Conservation (phyloP, 1,140 invertebrate genomes). For the Diachasmimorpha longicaudata region DNA sequence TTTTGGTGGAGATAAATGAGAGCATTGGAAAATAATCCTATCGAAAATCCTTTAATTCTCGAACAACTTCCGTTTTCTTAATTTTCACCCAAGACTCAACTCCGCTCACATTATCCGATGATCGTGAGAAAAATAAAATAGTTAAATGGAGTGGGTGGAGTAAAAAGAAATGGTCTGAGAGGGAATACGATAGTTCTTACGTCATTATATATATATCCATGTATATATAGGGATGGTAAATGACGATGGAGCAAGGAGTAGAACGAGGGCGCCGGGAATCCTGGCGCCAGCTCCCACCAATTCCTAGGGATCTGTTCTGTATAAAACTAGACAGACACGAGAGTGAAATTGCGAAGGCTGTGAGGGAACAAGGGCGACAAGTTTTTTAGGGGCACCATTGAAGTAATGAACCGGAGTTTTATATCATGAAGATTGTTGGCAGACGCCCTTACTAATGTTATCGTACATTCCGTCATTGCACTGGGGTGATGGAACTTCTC, state of each 20-base stretch:
- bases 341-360: neutral
- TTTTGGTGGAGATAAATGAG: too few relatives aligned
- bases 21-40: too few relatives aligned
- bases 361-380: neutral
- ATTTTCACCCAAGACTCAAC: neutral
- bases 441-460: neutral
- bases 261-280: constrained; percentile 45
- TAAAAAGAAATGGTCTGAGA: neutral
- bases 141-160: neutral
- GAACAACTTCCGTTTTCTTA: neutral
- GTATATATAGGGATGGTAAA: constrained; percentile 53
- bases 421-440: neutral
- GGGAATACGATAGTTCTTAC: neutral
- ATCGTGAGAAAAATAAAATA: neutral
- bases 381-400: neutral
- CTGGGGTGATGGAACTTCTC: neutral
- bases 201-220: constrained; percentile 12
- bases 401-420: neutral
- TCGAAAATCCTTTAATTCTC: too few relatives aligned
- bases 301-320: neutral
- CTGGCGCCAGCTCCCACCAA: constrained; percentile 45
- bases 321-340: neutral
- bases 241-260: constrained; percentile 32
- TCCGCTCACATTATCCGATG: neutral
- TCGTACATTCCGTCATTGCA: neutral